Evolutionary conservation across 2,797 vertebrate species (phyloP).

Genomic region (Pterois miles): DNA sequence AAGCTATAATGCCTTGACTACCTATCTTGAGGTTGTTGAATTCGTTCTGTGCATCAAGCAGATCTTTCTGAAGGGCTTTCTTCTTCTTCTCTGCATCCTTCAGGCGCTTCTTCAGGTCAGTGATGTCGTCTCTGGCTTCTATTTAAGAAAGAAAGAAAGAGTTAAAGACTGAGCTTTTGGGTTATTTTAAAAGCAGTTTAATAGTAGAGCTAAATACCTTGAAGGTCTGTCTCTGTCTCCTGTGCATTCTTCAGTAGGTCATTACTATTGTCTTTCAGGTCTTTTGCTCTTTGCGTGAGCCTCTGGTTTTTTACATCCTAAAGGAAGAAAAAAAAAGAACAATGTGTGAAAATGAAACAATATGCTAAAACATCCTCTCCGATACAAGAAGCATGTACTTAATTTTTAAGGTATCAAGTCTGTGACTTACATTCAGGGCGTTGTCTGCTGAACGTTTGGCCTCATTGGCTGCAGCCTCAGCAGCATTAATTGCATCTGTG

Average conservation of each 20-base stretch:
- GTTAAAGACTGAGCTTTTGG: neutral
- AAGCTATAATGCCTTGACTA: slow-evolving; percentile 46
- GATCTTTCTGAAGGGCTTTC: slow-evolving; percentile 77
- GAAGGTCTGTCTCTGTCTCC: slow-evolving; percentile 72
- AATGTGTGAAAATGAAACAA: neutral
- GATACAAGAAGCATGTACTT: neutral
- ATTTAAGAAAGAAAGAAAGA: slow-evolving; percentile 28
- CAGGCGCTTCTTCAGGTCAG: slow-evolving; percentile 81
- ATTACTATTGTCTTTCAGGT: slow-evolving; percentile 80
- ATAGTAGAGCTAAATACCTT: slow-evolving; percentile 76
- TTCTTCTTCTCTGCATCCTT: slow-evolving; percentile 81
- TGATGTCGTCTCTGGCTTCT: slow-evolving; percentile 81
- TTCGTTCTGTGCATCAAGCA: slow-evolving; percentile 75
- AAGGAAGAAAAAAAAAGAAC: slow-evolving; percentile 29
- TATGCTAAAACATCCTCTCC: neutral
- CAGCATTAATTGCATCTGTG: slow-evolving; percentile 89
- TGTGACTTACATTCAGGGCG: slow-evolving; percentile 86
- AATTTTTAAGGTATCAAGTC: neutral
- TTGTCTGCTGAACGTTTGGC: slow-evolving; percentile 88
- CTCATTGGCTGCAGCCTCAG: slow-evolving; percentile 89
- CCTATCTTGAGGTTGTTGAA: slow-evolving; percentile 87
- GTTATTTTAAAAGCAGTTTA: neutral
- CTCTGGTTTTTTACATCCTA: slow-evolving; percentile 88
- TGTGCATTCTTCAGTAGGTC: slow-evolving; percentile 80
- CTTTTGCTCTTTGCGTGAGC: slow-evolving; percentile 84